Evolutionary conservation across 2,888 invertebrate genomes (phyloP).

Genomic region (Masnerella sp.): DNA sequence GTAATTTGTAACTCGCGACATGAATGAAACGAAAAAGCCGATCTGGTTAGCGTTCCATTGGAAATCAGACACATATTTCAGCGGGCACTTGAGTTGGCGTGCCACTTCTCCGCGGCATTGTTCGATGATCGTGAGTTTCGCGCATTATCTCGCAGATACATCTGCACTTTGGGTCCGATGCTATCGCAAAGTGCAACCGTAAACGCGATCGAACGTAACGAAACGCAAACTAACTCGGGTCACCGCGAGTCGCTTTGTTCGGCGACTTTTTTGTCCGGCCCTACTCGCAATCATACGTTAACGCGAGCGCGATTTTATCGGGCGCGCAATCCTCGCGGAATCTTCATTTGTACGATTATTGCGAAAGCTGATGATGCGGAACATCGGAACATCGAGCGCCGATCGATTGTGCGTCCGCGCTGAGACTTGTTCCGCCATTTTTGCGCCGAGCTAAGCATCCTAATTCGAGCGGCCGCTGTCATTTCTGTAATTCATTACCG

Average conservation of each 20-base stretch:
- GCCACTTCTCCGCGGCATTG: constrained; percentile 47
- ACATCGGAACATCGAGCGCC: constrained; percentile 29
- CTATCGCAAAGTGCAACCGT: constrained; percentile 55
- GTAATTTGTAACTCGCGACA: constrained; percentile 48
- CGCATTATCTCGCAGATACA: constrained; percentile 47
- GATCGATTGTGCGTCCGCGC: constrained; percentile 27
- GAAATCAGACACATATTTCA: constrained; percentile 67
- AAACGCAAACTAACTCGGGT: constrained; percentile 53
- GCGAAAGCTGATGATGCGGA: constrained; percentile 43
- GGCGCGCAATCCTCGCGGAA: constrained; percentile 32
- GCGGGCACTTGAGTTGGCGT: constrained; percentile 56
- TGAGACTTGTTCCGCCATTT: constrained; percentile 26
- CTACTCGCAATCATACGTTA: constrained; percentile 38
- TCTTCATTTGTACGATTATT: constrained; percentile 55
- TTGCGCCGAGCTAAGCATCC: constrained; percentile 18
- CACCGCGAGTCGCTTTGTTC: constrained; percentile 45
- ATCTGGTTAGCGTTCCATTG: constrained; percentile 68
- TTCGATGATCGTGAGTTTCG: constrained; percentile 51
- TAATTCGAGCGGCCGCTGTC: constrained; percentile 28
- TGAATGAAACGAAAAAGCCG: constrained; percentile 65
- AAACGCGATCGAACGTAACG: constrained; percentile 59
- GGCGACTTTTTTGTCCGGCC: constrained; percentile 24
- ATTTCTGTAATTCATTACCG: constrained; percentile 40
- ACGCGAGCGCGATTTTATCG: constrained; percentile 49
- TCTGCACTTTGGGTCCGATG: constrained; percentile 46